Percentiles rank a stretch among this genome's conserved stretches.
phyloP scores from a whole-genome alignment of 2,113 vertebrate species.

The Clarias gariepinus region DNA sequence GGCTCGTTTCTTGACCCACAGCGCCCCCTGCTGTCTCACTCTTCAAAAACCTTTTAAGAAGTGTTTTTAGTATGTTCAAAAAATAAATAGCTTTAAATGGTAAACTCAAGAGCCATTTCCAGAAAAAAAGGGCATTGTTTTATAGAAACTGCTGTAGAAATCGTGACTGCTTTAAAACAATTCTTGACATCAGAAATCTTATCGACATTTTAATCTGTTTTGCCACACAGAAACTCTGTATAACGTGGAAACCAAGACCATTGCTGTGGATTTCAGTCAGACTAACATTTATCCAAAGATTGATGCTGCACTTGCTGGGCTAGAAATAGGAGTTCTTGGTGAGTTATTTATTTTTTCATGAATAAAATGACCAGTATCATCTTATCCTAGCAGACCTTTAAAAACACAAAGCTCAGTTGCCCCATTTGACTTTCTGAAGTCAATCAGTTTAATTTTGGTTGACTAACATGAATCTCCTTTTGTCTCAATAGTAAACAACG shows the following conservation, averaged over 20 bases:
- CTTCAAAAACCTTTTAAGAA: conserved; percentile 10
- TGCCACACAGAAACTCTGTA: conserved; percentile 76
- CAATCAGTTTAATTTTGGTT: neutral
- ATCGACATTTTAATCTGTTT: neutral
- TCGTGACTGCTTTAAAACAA: neutral
- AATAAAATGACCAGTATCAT: neutral
- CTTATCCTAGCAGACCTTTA: neutral
- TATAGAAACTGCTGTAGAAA: neutral
- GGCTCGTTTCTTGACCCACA: conserved; percentile 60
- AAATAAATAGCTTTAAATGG: conserved; percentile 34
- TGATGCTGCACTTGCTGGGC: conserved; percentile 74
- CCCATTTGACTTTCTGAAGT: neutral
- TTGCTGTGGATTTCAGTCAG: conserved; percentile 85
- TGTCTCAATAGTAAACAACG: conserved; percentile 89
- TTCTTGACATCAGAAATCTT: neutral
- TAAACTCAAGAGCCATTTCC: neutral
- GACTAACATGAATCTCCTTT: neutral
- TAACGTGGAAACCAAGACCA: conserved; percentile 85
- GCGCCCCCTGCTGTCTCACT: conserved; percentile 61
- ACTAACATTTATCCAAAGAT: conserved; percentile 84
- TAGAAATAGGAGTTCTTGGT: conserved; percentile 92
- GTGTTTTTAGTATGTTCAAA: conserved; percentile 45
- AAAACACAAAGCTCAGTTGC: neutral
- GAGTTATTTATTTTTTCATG: conserved; percentile 36
- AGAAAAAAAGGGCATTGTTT: neutral